A percentile compares a stretch with the other conserved stretches of the same genome.
phyloP scores from a whole-genome alignment of 2,113 vertebrate species.

The Eptesicus fuscus region DNA sequence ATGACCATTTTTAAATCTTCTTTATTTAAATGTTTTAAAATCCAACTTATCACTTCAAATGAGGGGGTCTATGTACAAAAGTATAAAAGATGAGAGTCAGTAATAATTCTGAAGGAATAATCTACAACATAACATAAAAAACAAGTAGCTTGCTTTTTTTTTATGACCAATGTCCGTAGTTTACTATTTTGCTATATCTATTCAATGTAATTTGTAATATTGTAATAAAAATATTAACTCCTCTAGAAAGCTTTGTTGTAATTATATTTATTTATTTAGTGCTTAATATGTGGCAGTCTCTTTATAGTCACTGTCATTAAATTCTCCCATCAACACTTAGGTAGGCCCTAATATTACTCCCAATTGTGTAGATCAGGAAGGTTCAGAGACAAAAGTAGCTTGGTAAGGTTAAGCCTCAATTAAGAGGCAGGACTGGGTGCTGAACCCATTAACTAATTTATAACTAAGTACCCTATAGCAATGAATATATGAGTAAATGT shows the following conservation, averaged over 20 bases:
- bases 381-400: background rate
- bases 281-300: background rate
- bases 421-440: background rate
- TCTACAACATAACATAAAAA: background rate
- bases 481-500: background rate
- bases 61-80: background rate
- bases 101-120: constrained; percentile 36
- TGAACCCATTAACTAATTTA: background rate
- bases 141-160: background rate
- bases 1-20: background rate
- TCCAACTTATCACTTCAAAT: background rate
- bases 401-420: background rate
- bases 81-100: constrained; percentile 4
- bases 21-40: constrained; percentile 31
- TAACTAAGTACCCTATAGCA: background rate
- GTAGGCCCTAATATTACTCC: background rate
- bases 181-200: constrained; percentile 27
- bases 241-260: background rate
- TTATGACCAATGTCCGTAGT: background rate
- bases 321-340: background rate
- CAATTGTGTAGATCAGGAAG: background rate
- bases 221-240: constrained; percentile 1
- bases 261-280: background rate
- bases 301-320: background rate
- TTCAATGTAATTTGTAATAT: background rate